A percentile compares a stretch with the other conserved stretches of the same genome.
These are phyloP conservation scores for Campylomormyrus tamandua DNA, from an alignment of 2,113 vertebrate species.

Conservation along the genomic window DNA sequence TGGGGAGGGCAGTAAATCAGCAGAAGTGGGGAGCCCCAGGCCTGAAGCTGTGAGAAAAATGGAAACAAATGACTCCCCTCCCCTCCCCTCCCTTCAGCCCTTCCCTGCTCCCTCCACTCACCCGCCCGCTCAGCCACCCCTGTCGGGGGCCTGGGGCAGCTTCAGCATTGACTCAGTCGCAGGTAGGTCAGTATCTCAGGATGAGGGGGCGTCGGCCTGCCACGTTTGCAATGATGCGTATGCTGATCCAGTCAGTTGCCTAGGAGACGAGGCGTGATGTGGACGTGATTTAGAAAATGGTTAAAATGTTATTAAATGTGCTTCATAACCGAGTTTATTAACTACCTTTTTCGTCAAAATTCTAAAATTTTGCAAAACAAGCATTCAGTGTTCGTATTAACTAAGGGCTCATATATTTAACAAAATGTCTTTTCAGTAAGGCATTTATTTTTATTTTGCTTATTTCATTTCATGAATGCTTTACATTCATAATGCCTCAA, in stretches of 20 bases:
- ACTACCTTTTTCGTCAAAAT: neutral
- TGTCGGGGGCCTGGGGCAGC: neutral
- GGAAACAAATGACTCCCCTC: slow-evolving; percentile 80
- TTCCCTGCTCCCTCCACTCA: slow-evolving; percentile 35
- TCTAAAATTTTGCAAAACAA: neutral
- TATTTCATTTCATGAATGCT: neutral
- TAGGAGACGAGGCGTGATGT: neutral
- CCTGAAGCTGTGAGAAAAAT: slow-evolving; percentile 81
- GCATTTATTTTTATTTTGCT: neutral
- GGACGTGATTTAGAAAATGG: neutral
- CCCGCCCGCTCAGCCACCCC: slow-evolving; percentile 24
- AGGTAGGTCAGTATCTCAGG: neutral
- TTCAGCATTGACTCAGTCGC: neutral
- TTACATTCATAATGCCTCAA: neutral
- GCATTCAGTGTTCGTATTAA: neutral
- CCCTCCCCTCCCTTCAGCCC: slow-evolving; percentile 33
- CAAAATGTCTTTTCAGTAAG: neutral
- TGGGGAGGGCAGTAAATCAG: slow-evolving; percentile 68
- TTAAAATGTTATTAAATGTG: neutral
- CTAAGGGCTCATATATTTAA: neutral
- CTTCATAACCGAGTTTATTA: neutral
- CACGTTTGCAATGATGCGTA: neutral
- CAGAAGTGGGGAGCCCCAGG: slow-evolving; percentile 66
- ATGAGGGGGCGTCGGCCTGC: neutral
- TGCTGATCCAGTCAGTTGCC: neutral